A percentile compares a stretch with the other conserved stretches of the same genome.
phyloP scores from a whole-genome alignment of 2,888 invertebrate species.

The Rhogogaster chlorosoma region DNA sequence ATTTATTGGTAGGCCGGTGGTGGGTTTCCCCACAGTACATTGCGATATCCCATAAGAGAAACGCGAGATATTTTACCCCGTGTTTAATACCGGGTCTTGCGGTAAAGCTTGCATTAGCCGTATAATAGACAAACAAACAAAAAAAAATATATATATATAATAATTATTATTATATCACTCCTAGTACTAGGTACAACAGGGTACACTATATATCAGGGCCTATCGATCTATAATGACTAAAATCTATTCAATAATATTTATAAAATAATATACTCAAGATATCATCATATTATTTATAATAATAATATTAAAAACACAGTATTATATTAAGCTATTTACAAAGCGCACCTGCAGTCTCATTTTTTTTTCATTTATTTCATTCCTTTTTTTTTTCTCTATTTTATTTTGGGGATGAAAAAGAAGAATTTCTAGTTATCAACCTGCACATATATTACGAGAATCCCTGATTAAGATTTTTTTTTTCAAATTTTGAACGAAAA shows the following conservation, averaged over 20 bases:
- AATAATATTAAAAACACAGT: slow-evolving; percentile 70
- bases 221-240: slow-evolving; percentile 63
- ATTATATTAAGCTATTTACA: slow-evolving; percentile 73
- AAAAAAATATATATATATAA: slow-evolving; percentile 54
- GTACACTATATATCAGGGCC: slow-evolving; percentile 59
- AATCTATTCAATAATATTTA: slow-evolving; percentile 62
- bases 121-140: slow-evolving; percentile 54
- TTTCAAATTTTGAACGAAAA: background rate
- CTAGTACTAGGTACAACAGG: slow-evolving; percentile 73
- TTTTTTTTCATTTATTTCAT: slow-evolving; percentile 56
- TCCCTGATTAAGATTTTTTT: background rate
- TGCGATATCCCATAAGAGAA: slow-evolving; percentile 69
- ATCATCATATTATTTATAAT: slow-evolving; percentile 64
- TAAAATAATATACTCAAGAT: slow-evolving; percentile 62
- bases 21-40: slow-evolving; percentile 71
- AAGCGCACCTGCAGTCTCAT: slow-evolving; percentile 75
- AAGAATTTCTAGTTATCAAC: background rate
- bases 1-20: slow-evolving; percentile 73
- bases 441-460: background rate
- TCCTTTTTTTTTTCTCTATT: slow-evolving; percentile 18
- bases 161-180: slow-evolving; percentile 70
- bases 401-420: background rate
- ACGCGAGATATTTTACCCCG: slow-evolving; percentile 55
- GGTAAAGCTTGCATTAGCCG: slow-evolving; percentile 56
- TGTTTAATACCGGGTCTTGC: slow-evolving; percentile 36